A percentile compares a stretch with the other conserved stretches of the same genome.
phyloP scores from a whole-genome alignment of 2,888 invertebrate species.

The Ypsolopha sequella region DNA sequence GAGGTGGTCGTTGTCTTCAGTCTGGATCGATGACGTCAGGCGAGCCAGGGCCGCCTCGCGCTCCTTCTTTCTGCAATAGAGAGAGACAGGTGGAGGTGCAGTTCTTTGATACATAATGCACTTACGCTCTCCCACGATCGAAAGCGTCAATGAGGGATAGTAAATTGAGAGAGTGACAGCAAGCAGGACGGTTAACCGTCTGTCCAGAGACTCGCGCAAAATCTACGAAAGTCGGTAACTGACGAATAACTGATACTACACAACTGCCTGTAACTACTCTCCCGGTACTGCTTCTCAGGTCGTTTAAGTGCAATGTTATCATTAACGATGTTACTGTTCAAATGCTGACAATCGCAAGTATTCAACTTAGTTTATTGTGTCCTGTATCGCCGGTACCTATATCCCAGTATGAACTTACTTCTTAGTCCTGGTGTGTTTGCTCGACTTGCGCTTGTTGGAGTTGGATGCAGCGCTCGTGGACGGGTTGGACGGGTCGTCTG shows the following conservation, averaged over 20 bases:
- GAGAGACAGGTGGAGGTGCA: constrained; percentile 10
- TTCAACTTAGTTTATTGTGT: too few relatives aligned
- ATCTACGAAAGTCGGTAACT: too few relatives aligned
- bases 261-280: too few relatives aligned
- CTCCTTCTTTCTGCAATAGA: constrained; percentile 30
- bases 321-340: too few relatives aligned
- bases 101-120: too few relatives aligned
- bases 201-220: too few relatives aligned
- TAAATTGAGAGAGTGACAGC: not conserved
- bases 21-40: constrained; percentile 67
- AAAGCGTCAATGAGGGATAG: too few relatives aligned
- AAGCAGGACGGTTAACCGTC: too few relatives aligned
- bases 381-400: not conserved
- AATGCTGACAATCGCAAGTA: too few relatives aligned
- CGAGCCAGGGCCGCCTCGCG: constrained; percentile 72
- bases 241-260: not conserved
- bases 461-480: constrained; percentile 27
- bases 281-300: too few relatives aligned
- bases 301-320: too few relatives aligned
- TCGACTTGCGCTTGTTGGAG: constrained; percentile 17
- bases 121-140: too few relatives aligned
- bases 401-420: constrained; percentile 1
- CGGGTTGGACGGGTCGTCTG: constrained; percentile 25
- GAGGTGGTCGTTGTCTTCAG: constrained; percentile 80
- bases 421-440: constrained; percentile 10